phyloP scores from a whole-genome alignment of 2,797 vertebrate genomes.

The Orientallactaga sibirica region DNA sequence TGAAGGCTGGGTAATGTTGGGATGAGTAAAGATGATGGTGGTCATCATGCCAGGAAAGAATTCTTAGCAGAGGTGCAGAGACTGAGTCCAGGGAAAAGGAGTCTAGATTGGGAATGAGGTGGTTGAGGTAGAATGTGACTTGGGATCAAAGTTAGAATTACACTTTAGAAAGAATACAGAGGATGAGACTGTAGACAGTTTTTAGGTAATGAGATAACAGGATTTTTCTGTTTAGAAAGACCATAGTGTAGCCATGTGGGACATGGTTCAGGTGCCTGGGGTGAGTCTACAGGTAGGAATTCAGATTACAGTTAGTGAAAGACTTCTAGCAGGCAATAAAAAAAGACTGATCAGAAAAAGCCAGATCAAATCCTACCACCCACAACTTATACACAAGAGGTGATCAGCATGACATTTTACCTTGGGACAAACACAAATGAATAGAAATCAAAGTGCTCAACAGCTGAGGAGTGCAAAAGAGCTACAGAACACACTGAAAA shows the following conservation, averaged over 20 bases:
- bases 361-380: not conserved
- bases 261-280: not conserved
- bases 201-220: not conserved
- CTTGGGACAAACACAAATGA: not conserved
- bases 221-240: not conserved
- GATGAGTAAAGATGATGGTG: not conserved
- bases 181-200: not conserved
- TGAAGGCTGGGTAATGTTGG: not conserved
- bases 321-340: not conserved
- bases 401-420: not conserved
- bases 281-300: not conserved
- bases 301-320: not conserved
- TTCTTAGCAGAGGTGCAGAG: constrained; percentile 4
- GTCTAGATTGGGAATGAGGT: not conserved
- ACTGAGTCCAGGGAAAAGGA: not conserved
- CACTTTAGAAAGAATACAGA: not conserved
- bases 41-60: not conserved
- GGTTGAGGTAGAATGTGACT: not conserved
- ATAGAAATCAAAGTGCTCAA: not conserved
- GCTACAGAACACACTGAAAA: not conserved
- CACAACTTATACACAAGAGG: not conserved
- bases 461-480: not conserved
- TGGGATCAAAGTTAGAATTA: not conserved
- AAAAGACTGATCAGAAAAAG: not conserved
- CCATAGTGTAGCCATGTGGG: rapidly evolving